phyloP scores from a whole-genome alignment of 2,888 invertebrate genomes.

The Hypsopygia costalis region DNA sequence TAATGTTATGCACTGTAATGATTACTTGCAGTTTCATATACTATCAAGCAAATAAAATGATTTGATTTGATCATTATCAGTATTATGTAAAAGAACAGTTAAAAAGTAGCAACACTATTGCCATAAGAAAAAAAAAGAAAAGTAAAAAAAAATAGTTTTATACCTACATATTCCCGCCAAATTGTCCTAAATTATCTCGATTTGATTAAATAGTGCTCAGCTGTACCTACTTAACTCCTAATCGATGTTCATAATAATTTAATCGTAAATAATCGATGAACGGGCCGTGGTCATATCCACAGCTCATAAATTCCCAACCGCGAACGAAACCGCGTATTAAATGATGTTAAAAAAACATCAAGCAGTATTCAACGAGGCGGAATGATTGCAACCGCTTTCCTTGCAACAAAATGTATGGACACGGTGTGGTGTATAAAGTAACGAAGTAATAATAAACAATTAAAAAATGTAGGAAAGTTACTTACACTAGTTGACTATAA shows the following conservation, averaged over 20 bases:
- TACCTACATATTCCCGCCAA: too few relatives aligned
- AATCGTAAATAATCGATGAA: constrained; percentile 20
- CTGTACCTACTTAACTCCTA: background rate
- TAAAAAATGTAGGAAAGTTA: background rate
- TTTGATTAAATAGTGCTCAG: background rate
- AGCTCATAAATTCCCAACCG: constrained; percentile 38
- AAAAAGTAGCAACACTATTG: too few relatives aligned
- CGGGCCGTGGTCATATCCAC: constrained; percentile 24
- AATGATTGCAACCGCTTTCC: constrained; percentile 28
- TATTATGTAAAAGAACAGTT: too few relatives aligned
- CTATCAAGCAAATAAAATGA: too few relatives aligned
- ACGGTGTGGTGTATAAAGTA: background rate
- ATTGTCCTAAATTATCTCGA: too few relatives aligned
- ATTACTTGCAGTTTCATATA: too few relatives aligned
- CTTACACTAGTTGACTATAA: background rate
- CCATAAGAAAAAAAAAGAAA: too few relatives aligned
- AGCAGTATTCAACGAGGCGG: constrained; percentile 37
- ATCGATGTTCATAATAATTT: background rate
- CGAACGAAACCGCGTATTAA: constrained; percentile 42
- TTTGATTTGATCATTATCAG: too few relatives aligned
- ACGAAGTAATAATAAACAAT: background rate
- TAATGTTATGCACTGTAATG: too few relatives aligned
- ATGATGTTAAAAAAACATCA: constrained; percentile 30
- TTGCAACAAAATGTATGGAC: background rate
- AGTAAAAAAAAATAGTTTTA: too few relatives aligned